These are phyloP conservation scores for Gopherus flavomarginatus DNA, from an alignment of 2,113 vertebrate species.

Conservation along the genomic window DNA sequence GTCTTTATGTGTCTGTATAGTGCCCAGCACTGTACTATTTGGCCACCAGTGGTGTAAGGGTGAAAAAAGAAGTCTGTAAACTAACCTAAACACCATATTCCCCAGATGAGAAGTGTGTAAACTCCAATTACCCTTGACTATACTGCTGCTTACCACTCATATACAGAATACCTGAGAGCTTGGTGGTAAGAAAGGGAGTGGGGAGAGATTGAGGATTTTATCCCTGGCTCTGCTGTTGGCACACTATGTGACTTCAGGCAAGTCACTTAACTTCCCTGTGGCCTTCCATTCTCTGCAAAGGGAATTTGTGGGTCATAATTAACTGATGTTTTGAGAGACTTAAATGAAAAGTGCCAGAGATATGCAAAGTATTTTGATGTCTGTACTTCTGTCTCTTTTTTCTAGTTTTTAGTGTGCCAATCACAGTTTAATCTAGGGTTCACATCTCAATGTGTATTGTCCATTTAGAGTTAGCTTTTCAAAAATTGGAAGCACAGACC, in stretches of 20 bases:
- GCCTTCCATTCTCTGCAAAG: not conserved
- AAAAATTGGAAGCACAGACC: not conserved
- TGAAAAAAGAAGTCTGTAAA: not conserved
- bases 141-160: not conserved
- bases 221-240: not conserved
- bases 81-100: not conserved
- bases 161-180: not conserved
- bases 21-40: not conserved
- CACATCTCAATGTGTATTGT: not conserved
- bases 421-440: not conserved
- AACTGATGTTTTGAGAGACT: not conserved
- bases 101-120: not conserved
- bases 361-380: not conserved
- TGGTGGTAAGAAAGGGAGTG: not conserved
- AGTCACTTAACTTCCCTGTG: not conserved
- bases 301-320: not conserved
- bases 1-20: not conserved
- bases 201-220: fast-evolving
- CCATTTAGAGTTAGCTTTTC: fast-evolving
- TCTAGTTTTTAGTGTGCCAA: not conserved
- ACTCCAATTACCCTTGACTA: not conserved
- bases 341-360: not conserved
- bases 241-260: fast-evolving
- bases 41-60: not conserved
- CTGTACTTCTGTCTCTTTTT: not conserved